Conservation (phyloP, 2,888 invertebrate species). For the Cephus runcator region DNA sequence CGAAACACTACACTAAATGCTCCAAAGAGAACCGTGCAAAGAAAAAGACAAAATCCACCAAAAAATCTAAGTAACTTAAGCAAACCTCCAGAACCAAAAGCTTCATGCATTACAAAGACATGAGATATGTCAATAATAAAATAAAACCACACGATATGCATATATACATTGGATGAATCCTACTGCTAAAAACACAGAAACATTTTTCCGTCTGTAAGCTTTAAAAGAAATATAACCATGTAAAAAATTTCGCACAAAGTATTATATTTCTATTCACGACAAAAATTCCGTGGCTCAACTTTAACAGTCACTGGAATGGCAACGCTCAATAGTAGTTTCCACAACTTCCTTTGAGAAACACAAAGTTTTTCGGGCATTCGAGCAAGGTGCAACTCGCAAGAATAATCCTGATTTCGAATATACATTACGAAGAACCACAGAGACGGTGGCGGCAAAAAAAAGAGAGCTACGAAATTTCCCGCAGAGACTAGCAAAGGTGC, state of each 20-base stretch:
- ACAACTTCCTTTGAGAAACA: neutral
- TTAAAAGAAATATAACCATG: neutral
- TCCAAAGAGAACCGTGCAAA: neutral
- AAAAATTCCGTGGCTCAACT: neutral
- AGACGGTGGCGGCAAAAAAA: slow-evolving; percentile 9
- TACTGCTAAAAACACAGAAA: neutral
- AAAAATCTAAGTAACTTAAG: neutral
- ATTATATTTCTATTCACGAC: neutral
- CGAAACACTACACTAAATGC: neutral
- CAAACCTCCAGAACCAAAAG: neutral
- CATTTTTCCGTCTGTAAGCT: neutral
- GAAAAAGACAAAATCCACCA: neutral
- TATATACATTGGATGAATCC: too few relatives aligned
- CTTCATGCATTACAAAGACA: neutral
- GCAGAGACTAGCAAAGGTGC: slow-evolving; percentile 32
- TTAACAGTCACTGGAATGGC: neutral
- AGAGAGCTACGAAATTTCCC: slow-evolving; percentile 28
- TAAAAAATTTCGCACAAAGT: neutral
- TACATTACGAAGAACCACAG: slow-evolving; percentile 5
- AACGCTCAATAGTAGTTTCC: neutral
- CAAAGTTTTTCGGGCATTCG: slow-evolving; percentile 15
- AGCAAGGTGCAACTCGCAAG: slow-evolving; percentile 25
- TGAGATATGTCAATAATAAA: neutral
- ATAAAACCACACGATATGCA: too few relatives aligned
- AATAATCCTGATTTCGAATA: slow-evolving; percentile 21